Evolutionary conservation across 2,797 vertebrate species (phyloP).

Genomic region (Iguana delicatissima): DNA sequence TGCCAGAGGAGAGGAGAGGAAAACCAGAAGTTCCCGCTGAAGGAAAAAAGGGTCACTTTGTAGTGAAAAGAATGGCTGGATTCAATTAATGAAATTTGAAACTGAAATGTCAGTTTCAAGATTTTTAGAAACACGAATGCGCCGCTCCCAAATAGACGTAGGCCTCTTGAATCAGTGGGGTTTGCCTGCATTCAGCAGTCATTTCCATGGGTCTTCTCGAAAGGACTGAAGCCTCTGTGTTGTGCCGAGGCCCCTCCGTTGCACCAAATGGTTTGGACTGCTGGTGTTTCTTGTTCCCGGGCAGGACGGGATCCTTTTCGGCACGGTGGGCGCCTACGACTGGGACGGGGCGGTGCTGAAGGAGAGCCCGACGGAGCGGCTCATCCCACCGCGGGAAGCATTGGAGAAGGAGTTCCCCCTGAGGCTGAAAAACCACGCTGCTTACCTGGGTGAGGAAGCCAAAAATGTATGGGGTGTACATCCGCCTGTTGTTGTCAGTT

Average conservation of each 20-base stretch:
- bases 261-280: neutral
- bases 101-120: too few species aligned
- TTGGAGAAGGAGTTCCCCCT: slow-evolving; percentile 91
- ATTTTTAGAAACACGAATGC: too few species aligned
- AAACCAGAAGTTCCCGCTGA: neutral
- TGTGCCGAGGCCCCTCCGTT: neutral
- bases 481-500: too few species aligned
- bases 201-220: too few species aligned
- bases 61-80: neutral
- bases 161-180: too few species aligned
- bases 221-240: too few species aligned
- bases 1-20: neutral
- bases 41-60: neutral
- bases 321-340: slow-evolving; percentile 95
- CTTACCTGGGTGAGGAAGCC: slow-evolving; percentile 88
- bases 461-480: too few species aligned
- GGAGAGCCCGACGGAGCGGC: slow-evolving; percentile 78
- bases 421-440: slow-evolving; percentile 92
- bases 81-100: too few species aligned
- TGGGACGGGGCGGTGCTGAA: slow-evolving; percentile 94
- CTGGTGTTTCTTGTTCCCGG: neutral
- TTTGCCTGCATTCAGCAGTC: too few species aligned
- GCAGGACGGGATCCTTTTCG: slow-evolving; percentile 95
- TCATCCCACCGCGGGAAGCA: slow-evolving; percentile 84
- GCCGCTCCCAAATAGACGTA: too few species aligned